A percentile compares a stretch with the other conserved stretches of the same genome.
Conservation (phyloP, 2,797 vertebrate species). For the Tragelaphus oryx region DNA sequence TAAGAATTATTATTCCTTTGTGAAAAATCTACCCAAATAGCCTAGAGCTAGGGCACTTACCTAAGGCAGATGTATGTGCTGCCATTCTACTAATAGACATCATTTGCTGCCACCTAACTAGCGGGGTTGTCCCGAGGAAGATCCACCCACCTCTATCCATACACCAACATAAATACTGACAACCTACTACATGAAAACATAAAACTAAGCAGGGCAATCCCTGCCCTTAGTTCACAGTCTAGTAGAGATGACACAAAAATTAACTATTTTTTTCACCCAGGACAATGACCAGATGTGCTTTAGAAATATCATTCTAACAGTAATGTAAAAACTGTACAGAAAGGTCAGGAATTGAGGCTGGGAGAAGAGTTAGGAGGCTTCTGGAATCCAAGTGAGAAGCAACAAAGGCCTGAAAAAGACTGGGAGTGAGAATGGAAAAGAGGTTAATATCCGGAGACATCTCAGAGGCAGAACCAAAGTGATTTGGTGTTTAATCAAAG, state of each 20-base stretch:
- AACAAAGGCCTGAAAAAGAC: constrained; percentile 4
- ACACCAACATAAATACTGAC: constrained; percentile 15
- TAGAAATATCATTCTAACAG: constrained; percentile 6
- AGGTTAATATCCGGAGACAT: not conserved
- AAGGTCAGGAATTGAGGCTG: not conserved
- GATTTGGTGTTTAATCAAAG: not conserved
- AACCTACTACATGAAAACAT: not conserved
- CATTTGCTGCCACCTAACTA: constrained; percentile 2
- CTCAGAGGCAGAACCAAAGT: not conserved
- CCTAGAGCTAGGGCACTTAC: not conserved
- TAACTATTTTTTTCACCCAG: not conserved
- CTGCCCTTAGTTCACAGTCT: not conserved
- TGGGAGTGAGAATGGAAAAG: not conserved
- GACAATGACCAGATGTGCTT: not conserved
- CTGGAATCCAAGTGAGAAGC: not conserved
- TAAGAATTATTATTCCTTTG: constrained; percentile 10
- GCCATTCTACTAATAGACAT: not conserved
- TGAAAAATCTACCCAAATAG: not conserved
- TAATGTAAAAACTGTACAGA: not conserved
- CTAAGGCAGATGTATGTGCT: not conserved
- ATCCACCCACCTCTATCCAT: not conserved
- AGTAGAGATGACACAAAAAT: not conserved
- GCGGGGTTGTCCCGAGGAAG: not conserved
- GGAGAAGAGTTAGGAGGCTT: not conserved
- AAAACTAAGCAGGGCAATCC: not conserved